These are phyloP conservation scores for Lissonota sp. DNA, from an alignment of 2,888 invertebrate species.

Conservation along the genomic window DNA sequence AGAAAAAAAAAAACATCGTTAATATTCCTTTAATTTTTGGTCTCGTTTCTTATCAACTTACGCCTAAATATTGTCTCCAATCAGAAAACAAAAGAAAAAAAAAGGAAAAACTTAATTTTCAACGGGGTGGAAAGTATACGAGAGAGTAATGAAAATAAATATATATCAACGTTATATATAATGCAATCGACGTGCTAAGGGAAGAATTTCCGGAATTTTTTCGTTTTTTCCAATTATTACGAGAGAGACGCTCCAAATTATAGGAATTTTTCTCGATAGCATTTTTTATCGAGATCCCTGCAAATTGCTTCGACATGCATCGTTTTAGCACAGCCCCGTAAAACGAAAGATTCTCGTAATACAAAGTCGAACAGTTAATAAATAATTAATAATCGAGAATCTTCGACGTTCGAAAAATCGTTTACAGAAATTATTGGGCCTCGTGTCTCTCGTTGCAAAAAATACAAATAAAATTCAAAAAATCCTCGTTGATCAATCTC, in stretches of 20 bases:
- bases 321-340: too few relatives aligned
- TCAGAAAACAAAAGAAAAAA: constrained; percentile 72
- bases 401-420: constrained; percentile 2
- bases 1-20: constrained; percentile 62
- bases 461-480: constrained; percentile 10
- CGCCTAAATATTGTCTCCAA: constrained; percentile 82
- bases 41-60: constrained; percentile 80
- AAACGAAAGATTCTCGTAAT: constrained; percentile 31
- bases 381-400: constrained; percentile 51
- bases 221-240: constrained; percentile 9
- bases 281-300: too few relatives aligned
- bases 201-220: constrained; percentile 40
- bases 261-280: too few relatives aligned
- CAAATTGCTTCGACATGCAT: too few relatives aligned
- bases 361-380: constrained; percentile 52
- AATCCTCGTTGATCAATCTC: constrained; percentile 46
- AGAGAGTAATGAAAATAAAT: constrained; percentile 24
- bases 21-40: constrained; percentile 81
- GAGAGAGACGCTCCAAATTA: constrained; percentile 13
- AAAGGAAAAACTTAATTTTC: constrained; percentile 48
- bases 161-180: constrained; percentile 42
- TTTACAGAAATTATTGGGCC: neutral
- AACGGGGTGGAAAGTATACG: constrained; percentile 46
- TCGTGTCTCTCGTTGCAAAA: constrained; percentile 31
- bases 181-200: constrained; percentile 62